Conservation (phyloP, 2,113 vertebrate genomes). For the Pyrgilauda ruficollis region DNA sequence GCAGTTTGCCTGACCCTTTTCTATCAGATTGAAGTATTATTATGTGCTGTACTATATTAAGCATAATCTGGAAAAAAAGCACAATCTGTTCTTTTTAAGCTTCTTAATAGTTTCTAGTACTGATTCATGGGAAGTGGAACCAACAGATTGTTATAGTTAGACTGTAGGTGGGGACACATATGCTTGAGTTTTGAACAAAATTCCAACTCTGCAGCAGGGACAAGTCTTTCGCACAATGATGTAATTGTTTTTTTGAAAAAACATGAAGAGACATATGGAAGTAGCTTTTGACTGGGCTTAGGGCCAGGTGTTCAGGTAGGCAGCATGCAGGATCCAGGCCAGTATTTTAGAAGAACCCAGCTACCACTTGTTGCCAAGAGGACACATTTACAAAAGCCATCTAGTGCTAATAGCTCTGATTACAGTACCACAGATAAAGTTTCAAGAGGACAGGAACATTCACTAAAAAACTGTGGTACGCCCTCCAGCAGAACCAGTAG, state of each 20-base stretch:
- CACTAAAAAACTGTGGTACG: neutral
- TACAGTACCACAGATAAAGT: fast-evolving
- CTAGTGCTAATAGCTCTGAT: neutral
- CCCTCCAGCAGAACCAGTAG: neutral
- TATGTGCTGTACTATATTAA: slow-evolving; percentile 30
- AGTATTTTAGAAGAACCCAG: neutral
- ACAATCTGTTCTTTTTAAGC: slow-evolving; percentile 59
- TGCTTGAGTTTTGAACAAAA: slow-evolving; percentile 19
- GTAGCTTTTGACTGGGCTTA: neutral
- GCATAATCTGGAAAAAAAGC: slow-evolving; percentile 47
- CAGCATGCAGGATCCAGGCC: neutral
- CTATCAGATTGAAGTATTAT: slow-evolving; percentile 32
- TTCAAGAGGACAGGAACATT: neutral
- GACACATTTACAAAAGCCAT: neutral
- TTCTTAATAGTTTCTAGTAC: slow-evolving; percentile 49
- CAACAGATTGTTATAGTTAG: slow-evolving; percentile 39
- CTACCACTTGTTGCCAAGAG: neutral
- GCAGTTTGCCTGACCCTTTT: slow-evolving; percentile 25
- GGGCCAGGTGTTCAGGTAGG: neutral
- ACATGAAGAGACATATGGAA: neutral
- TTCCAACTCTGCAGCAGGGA: neutral
- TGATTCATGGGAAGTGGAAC: slow-evolving; percentile 34
- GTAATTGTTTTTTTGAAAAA: neutral
- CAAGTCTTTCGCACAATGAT: neutral
- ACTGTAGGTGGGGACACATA: neutral